phyloP scores from a whole-genome alignment of 53 echinoderm and acorn worm species.

The Hippasteria phrygiana region DNA sequence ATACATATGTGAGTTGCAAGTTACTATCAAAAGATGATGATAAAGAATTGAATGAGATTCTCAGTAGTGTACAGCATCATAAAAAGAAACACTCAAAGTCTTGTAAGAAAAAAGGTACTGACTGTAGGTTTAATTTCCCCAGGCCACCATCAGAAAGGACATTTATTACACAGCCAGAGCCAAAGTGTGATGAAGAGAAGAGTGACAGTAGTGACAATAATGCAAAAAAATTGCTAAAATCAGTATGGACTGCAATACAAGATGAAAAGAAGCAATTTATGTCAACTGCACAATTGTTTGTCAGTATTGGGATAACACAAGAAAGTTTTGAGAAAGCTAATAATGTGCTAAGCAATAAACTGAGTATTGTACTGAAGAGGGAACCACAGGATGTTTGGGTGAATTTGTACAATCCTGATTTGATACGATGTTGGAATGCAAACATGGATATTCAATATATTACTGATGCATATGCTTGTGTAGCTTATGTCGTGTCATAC shows the following conservation, averaged over 20 bases:
- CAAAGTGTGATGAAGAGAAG: constrained; percentile 35
- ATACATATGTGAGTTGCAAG: too few relatives aligned
- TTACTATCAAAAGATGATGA: too few relatives aligned
- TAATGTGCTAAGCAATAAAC: too few relatives aligned
- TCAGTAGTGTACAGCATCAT: too few relatives aligned
- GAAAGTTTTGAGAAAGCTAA: constrained; percentile 62
- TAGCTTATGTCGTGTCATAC: constrained; percentile 69
- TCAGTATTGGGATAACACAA: constrained; percentile 51
- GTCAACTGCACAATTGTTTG: constrained; percentile 37
- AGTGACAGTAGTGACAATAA: constrained; percentile 13
- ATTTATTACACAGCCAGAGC: background rate
- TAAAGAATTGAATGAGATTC: too few relatives aligned
- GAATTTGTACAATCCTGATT: constrained; percentile 63
- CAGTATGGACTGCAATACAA: background rate
- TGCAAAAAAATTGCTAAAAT: background rate
- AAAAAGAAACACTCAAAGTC: too few relatives aligned
- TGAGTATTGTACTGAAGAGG: too few relatives aligned
- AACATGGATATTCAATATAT: too few relatives aligned
- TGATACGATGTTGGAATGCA: constrained; percentile 73
- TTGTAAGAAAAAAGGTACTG: too few relatives aligned
- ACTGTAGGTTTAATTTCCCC: too few relatives aligned
- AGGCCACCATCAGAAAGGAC: too few relatives aligned
- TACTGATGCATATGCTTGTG: constrained; percentile 70
- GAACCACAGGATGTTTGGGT: too few relatives aligned
- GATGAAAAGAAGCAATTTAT: background rate